Evolutionary conservation across 2,888 invertebrate species (phyloP).

Genomic region (Drosophila anomelani): DNA sequence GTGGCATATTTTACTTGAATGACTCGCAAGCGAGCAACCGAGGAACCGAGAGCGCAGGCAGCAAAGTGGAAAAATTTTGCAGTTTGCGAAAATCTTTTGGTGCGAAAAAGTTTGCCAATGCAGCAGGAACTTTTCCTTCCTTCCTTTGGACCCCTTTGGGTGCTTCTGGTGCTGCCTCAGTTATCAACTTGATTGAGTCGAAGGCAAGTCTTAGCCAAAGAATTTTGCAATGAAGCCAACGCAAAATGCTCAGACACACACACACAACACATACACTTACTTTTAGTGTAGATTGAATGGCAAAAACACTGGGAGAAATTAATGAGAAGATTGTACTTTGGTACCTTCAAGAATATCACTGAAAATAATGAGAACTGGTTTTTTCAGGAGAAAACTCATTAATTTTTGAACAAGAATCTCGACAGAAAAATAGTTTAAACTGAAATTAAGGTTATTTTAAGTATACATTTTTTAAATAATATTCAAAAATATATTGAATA

Average conservation of each 20-base stretch:
- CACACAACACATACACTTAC: not conserved
- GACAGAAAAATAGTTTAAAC: too few relatives aligned
- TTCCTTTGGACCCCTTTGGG: not conserved
- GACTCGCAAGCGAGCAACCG: conserved; percentile 30
- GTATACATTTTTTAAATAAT: not conserved
- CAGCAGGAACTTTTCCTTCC: conserved; percentile 10
- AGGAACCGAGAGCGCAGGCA: conserved; percentile 24
- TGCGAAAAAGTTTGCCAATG: conserved; percentile 35
- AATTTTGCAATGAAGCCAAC: conserved; percentile 28
- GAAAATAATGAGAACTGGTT: not conserved
- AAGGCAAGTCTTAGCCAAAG: conserved; percentile 44
- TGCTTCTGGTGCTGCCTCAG: conserved; percentile 1
- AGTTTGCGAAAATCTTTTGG: conserved; percentile 46
- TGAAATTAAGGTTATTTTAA: too few relatives aligned
- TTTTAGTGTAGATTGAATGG: conserved; percentile 24
- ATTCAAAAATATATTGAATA: not conserved
- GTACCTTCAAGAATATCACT: not conserved
- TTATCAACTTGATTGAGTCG: conserved; percentile 70
- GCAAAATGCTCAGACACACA: not conserved
- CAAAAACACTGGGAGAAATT: conserved; percentile 13
- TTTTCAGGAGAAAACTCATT: too few relatives aligned
- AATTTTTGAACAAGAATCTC: too few relatives aligned
- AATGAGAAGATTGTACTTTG: too few relatives aligned
- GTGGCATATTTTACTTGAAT: conserved; percentile 65
- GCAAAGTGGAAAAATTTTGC: conserved; percentile 57